Conservation (phyloP, 2,888 invertebrate species). For the Meganola albula region DNA sequence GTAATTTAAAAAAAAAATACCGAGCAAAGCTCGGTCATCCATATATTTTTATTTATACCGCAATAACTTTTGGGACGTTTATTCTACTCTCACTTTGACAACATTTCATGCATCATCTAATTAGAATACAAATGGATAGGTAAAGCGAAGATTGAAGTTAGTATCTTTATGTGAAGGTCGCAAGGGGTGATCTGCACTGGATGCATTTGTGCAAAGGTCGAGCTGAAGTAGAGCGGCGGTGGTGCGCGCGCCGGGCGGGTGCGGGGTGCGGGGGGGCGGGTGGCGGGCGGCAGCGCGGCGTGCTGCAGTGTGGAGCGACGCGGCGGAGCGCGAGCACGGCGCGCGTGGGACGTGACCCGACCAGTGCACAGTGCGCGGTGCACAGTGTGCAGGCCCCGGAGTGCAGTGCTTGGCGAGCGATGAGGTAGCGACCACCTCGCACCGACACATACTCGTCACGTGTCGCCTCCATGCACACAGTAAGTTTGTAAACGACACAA, state of each 20-base stretch:
- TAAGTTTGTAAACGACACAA: not conserved
- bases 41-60: no score
- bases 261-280: slow-evolving; percentile 17
- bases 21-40: no score
- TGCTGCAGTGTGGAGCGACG: slow-evolving; percentile 49
- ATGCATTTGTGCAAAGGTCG: slow-evolving; percentile 8
- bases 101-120: no score
- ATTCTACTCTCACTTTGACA: no score
- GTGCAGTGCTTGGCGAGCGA: slow-evolving; percentile 6
- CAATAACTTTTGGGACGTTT: no score
- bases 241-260: slow-evolving; percentile 13
- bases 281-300: slow-evolving; percentile 22
- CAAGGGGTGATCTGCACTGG: no score
- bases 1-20: no score
- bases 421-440: slow-evolving; percentile 1
- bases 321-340: slow-evolving; percentile 37
- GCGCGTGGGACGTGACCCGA: slow-evolving; percentile 14
- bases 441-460: slow-evolving; percentile 1
- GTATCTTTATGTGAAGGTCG: no score
- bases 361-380: not conserved
- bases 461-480: not conserved
- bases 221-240: slow-evolving; percentile 12
- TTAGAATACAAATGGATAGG: no score
- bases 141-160: no score
- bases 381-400: slow-evolving; percentile 3